Percentiles rank a stretch among this genome's conserved stretches.
Conservation (phyloP, 2,113 vertebrate species). For the Nipponia nippon region DNA sequence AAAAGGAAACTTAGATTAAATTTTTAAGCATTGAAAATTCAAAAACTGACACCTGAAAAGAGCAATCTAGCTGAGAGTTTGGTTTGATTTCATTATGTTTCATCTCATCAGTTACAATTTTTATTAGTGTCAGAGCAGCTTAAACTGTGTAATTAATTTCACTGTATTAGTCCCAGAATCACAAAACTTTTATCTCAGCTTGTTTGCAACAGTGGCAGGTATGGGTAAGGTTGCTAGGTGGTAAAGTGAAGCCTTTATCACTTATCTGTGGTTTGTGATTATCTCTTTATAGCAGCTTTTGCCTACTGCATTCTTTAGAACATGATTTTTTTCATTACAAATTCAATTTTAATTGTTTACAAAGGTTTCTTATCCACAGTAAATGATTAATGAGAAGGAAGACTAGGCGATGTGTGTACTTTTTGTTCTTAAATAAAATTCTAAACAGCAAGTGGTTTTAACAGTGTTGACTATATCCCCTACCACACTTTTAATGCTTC, state of each 20-base stretch:
- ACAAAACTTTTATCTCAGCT: neutral
- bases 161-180: neutral
- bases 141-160: neutral
- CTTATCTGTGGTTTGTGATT: neutral
- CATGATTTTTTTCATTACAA: neutral
- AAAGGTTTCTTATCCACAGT: neutral
- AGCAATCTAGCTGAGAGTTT: neutral
- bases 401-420: neutral
- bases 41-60: neutral
- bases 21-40: neutral
- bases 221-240: neutral
- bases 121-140: neutral
- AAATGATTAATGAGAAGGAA: neutral
- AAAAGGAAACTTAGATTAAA: neutral
- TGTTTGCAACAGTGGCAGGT: neutral
- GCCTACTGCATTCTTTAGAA: neutral
- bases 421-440: neutral
- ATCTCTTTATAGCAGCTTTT: neutral
- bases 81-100: neutral
- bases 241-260: neutral
- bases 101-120: neutral
- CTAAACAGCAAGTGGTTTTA: neutral
- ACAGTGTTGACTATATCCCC: neutral
- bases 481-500: neutral
- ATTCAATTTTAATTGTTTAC: slow-evolving; percentile 10